Conservation (phyloP, 2,113 vertebrate species). For the Nanger granti region DNA sequence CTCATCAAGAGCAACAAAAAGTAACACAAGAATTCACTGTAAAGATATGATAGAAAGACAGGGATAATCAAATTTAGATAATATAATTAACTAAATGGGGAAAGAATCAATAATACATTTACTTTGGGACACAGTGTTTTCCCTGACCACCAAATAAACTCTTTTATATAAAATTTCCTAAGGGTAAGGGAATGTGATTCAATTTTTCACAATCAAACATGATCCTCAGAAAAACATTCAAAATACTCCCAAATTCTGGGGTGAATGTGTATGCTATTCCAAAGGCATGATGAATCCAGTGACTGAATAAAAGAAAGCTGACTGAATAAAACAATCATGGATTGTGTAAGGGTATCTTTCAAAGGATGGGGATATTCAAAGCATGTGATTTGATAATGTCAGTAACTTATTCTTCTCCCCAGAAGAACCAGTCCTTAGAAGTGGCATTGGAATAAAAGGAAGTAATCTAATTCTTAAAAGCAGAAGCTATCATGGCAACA, state of each 20-base stretch:
- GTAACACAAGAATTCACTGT: not conserved
- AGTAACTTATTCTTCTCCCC: not conserved
- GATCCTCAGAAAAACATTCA: not conserved
- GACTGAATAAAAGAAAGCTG: not conserved
- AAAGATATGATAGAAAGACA: not conserved
- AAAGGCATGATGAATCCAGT: not conserved
- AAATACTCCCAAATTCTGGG: not conserved
- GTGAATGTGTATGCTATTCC: slow-evolving; percentile 19
- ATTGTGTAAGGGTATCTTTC: not conserved
- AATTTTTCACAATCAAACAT: not conserved
- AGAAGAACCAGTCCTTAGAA: not conserved
- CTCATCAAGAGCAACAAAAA: not conserved
- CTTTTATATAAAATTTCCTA: not conserved
- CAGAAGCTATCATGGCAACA: not conserved
- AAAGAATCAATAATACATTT: not conserved
- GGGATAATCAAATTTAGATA: not conserved
- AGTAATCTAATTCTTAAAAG: not conserved
- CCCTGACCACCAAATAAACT: not conserved
- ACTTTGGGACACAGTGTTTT: not conserved
- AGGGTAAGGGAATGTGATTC: not conserved
- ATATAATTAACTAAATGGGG: not conserved
- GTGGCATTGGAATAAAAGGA: not conserved
- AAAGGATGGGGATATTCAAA: not conserved
- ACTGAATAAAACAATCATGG: not conserved
- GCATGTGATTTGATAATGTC: not conserved